Base-by-base conservation (phyloP, 1,140 invertebrate genomes). In the Arion vulgaris region DNA sequence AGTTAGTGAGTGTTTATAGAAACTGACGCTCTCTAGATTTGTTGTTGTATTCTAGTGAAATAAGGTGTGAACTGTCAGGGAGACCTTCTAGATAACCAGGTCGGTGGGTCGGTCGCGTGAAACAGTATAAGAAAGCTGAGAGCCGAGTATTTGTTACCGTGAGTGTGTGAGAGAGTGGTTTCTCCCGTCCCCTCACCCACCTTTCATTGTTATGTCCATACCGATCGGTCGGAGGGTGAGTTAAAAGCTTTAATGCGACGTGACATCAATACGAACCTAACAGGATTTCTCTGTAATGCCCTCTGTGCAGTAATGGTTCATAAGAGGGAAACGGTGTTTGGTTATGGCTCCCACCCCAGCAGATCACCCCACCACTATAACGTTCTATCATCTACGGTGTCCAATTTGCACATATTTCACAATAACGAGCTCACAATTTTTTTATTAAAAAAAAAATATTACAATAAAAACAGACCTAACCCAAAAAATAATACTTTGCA, bases 311-410 rank as follows among this genome's bases (percentile, higher is more conserved):
- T 73, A 41, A 73, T 41, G 38, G 71, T 5, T 15, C 71, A 38
- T 73, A 73, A 73, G 71, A 73, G 71, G 71, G 71, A 73, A 73
- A 73, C 71, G 23, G 36, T 73, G 71, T 73, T 73, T 41, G 71
- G 71, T 41, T 7, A 38, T 11, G 34, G 38, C 68, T 5, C 23
- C 68, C 68, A 69, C 68, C 68, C 68, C 4, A 28, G 32, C 2
- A 34, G 15, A 15, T 4, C 28, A 34, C n/a, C 68, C 68, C 26
- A 34, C 68, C n/a, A 28, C 68, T 23, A 34, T 69, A n/a, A n/a
- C 26, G 26, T 4, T 69, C 15, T 38, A 17, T 36, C 68, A n/a
- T 23, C 51, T 57, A 57, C 19, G 51, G 51, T 26, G 51, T 57
- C 23, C 51, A 57, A 23, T 57, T 57, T 2, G 51, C 4, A 19